Conservation (phyloP, 2,113 vertebrate genomes). For the Barnardius zonarius region DNA sequence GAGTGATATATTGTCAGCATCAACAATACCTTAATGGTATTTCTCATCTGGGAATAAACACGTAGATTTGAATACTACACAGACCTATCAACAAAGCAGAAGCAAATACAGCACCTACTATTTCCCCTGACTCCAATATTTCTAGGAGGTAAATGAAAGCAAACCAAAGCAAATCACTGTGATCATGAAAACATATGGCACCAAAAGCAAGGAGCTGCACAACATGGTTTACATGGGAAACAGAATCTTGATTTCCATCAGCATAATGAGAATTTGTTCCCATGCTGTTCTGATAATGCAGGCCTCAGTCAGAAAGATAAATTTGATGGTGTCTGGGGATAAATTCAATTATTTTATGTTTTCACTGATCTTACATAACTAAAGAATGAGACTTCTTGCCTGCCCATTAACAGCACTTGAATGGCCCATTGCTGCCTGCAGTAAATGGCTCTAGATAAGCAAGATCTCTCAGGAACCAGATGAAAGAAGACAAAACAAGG, state of each 20-base stretch:
- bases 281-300: constrained; percentile 11
- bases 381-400: background rate
- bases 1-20: background rate
- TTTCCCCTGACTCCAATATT: constrained; percentile 34
- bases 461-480: background rate
- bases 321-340: background rate
- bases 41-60: constrained; percentile 31
- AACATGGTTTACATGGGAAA: constrained; percentile 19
- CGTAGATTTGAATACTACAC: background rate
- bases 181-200: constrained; percentile 53
- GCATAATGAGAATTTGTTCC: constrained; percentile 41
- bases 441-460: background rate
- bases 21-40: constrained; percentile 11
- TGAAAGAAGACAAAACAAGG: background rate
- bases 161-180: constrained; percentile 49
- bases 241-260: constrained; percentile 43
- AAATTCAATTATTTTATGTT: constrained; percentile 44
- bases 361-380: background rate
- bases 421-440: background rate
- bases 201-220: constrained; percentile 10
- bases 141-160: constrained; percentile 46
- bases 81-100: background rate
- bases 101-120: constrained; percentile 6
- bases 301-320: background rate
- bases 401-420: background rate